Evolutionary conservation across 1,140 invertebrate genomes (phyloP), one percentile per base, ranked within the genome.

Genomic region (Prorops nasuta): DNA sequence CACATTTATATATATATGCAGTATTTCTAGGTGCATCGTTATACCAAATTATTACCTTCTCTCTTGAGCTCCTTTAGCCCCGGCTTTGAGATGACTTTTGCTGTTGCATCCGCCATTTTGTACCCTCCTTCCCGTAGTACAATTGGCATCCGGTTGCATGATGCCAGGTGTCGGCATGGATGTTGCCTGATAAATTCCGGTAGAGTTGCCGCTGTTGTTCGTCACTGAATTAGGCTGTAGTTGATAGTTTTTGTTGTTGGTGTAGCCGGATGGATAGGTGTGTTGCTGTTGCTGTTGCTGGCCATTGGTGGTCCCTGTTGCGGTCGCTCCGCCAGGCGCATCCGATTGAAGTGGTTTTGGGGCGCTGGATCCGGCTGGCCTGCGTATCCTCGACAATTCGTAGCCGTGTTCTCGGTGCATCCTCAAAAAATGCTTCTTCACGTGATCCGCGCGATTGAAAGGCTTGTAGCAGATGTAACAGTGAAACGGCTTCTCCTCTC

Each of bases 401-500:
- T 94, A 94, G 1, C 82, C 83, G 64, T 89, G 85, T 51, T 94
- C 92, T 3, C 89, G 82, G 63, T 94, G 92, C 88, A 95, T 94
- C 40, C 92, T 79, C 28, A 92, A 77, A 67, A 94, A 94, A 71
- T 96, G 92, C 64, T 96, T 96, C 69, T 96, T 96, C 17, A 95
- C 91, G 67, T 96, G 92, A 73, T 96, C 92, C n/a, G 92, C 92
- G 24, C 92, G 81, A 72, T 94, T 95, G 75, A 96, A 96, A 64
- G 93, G 89, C 69, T 94, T 93, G 63, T 88, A 84, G 69, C 92
- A 96, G 7, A 92, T 85, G 67, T 94, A 94, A 70, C 92, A 96
- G 60, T 93, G 89, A 63, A 95, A 96, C 1, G 92, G 92, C 66
- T 96, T 96, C 62, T 94, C 91, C 65, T 93, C 90, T 49, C 90